A percentile compares a stretch with the other conserved stretches of the same genome.
phyloP scores from a whole-genome alignment of 2,113 vertebrate species.

The Odocoileus hemionus region DNA sequence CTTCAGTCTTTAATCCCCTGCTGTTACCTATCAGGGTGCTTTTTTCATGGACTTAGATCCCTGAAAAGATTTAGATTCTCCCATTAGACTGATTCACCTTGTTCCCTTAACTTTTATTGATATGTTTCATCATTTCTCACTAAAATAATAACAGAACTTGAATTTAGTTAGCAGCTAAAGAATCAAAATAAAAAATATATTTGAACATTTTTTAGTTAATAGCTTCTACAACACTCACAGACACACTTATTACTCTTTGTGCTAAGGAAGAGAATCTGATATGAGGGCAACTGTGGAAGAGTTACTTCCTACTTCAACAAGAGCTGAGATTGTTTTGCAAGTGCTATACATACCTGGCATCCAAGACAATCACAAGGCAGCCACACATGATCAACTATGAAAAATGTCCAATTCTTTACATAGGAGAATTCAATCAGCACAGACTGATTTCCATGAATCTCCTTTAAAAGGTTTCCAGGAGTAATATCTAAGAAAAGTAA shows the following conservation, averaged over 20 bases:
- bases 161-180: not conserved
- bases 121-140: conserved; percentile 34
- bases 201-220: not conserved
- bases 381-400: not conserved
- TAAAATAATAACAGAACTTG: not conserved
- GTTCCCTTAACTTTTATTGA: conserved; percentile 44
- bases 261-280: not conserved
- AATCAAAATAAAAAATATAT: not conserved
- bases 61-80: conserved; percentile 55
- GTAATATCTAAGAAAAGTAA: not conserved
- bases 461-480: not conserved
- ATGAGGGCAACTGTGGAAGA: not conserved
- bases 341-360: not conserved
- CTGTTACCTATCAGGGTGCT: conserved; percentile 50
- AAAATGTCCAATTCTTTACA: not conserved
- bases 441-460: not conserved
- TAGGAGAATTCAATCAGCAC: not conserved
- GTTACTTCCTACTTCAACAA: not conserved
- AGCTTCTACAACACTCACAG: not conserved
- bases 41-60: conserved; percentile 43
- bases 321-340: not conserved
- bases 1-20: conserved; percentile 66
- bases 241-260: not conserved
- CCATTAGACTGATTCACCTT: conserved; percentile 42
- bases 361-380: not conserved